These are phyloP conservation scores for Hydropsyche betteni DNA, from an alignment of 2,888 invertebrate genomes.

Conservation along the genomic window DNA sequence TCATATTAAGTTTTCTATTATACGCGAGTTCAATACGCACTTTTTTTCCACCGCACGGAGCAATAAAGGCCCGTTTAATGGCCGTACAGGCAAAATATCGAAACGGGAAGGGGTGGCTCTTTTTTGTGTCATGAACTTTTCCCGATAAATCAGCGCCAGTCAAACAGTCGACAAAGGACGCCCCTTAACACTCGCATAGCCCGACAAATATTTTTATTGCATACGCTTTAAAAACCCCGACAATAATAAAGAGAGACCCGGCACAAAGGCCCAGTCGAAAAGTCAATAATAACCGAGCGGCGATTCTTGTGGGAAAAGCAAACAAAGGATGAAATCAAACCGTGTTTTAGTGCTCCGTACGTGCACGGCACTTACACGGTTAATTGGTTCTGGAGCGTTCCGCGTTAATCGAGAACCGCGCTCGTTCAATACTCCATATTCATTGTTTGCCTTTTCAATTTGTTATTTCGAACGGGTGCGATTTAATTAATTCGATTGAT, in stretches of 20 bases:
- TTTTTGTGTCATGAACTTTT: neutral
- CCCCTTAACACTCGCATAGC: slow-evolving; percentile 2
- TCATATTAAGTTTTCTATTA: no score
- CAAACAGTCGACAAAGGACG: slow-evolving; percentile 13
- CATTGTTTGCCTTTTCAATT: no score
- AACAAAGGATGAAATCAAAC: slow-evolving; percentile 9
- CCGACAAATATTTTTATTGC: slow-evolving; percentile 24
- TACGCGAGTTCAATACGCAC: no score
- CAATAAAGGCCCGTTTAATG: neutral
- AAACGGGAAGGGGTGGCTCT: neutral
- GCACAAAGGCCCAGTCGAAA: neutral
- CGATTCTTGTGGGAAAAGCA: slow-evolving; percentile 1
- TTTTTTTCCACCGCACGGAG: neutral
- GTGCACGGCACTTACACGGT: no score
- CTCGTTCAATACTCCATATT: no score
- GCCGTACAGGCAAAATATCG: neutral
- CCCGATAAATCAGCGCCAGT: slow-evolving; percentile 1
- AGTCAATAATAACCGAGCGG: slow-evolving; percentile 15
- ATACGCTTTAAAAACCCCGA: slow-evolving; percentile 7
- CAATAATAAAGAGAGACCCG: neutral
- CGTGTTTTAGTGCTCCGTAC: no score
- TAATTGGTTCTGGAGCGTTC: no score
- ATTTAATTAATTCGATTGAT: no score
- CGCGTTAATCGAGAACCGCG: no score
- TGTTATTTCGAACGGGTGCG: no score